Evolutionary conservation across 2,888 invertebrate genomes (phyloP).

Genomic region (Athrips mouffetella): DNA sequence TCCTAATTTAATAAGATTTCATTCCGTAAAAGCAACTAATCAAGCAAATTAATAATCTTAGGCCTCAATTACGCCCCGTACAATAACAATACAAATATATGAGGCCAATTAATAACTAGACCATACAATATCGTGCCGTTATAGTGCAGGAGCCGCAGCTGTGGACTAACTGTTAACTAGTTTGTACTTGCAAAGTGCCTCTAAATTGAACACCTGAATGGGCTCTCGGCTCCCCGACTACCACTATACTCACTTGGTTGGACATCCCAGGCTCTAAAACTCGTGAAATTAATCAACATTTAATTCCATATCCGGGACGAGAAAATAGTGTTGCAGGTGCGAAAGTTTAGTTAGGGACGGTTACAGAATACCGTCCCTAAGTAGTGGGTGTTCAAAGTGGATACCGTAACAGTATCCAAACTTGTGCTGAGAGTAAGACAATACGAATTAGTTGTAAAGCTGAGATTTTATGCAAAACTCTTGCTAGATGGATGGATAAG

Average conservation of each 20-base stretch:
- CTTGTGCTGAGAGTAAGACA: background rate
- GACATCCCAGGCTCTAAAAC: conserved; percentile 48
- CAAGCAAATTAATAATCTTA: background rate
- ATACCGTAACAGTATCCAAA: background rate
- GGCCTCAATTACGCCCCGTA: background rate
- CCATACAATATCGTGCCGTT: conserved; percentile 37
- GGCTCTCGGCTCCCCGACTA: conserved; percentile 34
- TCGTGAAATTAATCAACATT: conserved; percentile 71
- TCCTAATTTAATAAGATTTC: too few species aligned
- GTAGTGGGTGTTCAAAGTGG: background rate
- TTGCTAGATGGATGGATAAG: too few species aligned
- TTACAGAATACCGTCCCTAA: too few species aligned
- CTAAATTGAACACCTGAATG: conserved; percentile 61
- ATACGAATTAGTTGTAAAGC: too few species aligned
- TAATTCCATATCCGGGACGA: conserved; percentile 60
- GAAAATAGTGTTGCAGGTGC: conserved; percentile 25
- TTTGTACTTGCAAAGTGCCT: conserved; percentile 62
- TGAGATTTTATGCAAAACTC: too few species aligned
- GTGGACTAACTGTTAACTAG: conserved; percentile 55
- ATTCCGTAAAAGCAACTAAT: too few species aligned
- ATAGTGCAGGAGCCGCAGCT: conserved; percentile 47
- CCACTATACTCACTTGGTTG: conserved; percentile 15
- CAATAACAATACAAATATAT: conserved; percentile 4
- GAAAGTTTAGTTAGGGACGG: conserved; percentile 3
- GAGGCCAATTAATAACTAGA: conserved; percentile 27